Base-by-base conservation (phyloP, 1,140 invertebrate species). In the Zophobas atratus region DNA sequence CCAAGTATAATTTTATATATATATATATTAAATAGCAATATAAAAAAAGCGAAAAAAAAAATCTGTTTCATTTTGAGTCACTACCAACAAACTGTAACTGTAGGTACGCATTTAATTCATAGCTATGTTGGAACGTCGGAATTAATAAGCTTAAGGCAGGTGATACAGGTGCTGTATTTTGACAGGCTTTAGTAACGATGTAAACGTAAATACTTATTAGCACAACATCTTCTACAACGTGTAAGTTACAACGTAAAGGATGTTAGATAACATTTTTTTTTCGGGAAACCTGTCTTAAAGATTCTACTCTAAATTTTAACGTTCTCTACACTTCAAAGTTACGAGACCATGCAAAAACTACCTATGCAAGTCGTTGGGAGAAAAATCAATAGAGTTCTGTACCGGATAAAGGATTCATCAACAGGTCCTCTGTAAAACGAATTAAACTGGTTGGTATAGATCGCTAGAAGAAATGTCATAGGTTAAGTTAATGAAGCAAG, bases 391-490 rank as follows among this genome's bases (percentile, higher is more conserved):
- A 51, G 4, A 60, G 56, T 39, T 60, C 60, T 67, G 60, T 67
- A 43, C 60, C n/a, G 36, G 56, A 60, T 60, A 60, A 67, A 43
- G 39, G 60, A 67, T 67, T 67, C 60, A 67, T 67, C 60, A 67
- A 67, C 38, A 67, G 60, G 60, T 43, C 8, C 36, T 60, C 56
- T 60, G 56, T 33, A 43, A 67, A 67, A 67, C 33, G 60, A 67
- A 67, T 43, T 32, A 43, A 67, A 67, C 39, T 43, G 43, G 60
- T 67, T 33, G 39, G 39, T 20, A 8, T 41, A 41, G 33, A 67
- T n/a, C 60, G 6, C 57, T 38, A 8, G n/a, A 48, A 39, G n/a
- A 60, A 8, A 39, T 60, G 3, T 4, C 35, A 60, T 36, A 39
- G 56, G 8, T 60, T 55, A 55, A 55, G 6, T 55, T 34, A 55